Percentiles rank a stretch among this genome's conserved stretches.
Conservation (phyloP, 2,888 invertebrate species). For the Xanthia icteritia region DNA sequence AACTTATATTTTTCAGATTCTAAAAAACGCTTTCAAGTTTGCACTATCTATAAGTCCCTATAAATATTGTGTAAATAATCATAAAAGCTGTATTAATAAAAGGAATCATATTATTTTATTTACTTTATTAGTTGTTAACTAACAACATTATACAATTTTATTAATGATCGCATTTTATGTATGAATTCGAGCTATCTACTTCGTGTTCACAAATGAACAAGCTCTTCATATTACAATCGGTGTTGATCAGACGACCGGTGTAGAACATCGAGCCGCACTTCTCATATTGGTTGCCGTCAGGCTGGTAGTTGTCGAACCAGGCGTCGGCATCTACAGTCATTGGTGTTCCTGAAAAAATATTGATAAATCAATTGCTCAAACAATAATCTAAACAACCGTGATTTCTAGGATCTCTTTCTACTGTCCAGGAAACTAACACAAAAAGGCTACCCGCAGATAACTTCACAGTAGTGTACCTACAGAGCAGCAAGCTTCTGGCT, state of each 20-base stretch:
- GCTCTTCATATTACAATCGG: conserved; percentile 69
- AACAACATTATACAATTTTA: not conserved
- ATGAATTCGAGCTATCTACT: not conserved
- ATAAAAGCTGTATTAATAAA: not conserved
- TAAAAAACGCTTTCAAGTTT: too few relatives aligned
- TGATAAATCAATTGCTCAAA: not conserved
- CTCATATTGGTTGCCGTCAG: conserved; percentile 69
- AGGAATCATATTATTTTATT: not conserved
- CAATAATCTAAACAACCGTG: not conserved
- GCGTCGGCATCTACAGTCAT: conserved; percentile 69
- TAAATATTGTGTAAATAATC: not conserved
- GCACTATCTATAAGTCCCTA: not conserved
- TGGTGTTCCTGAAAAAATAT: conserved; percentile 34
- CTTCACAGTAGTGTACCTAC: not conserved
- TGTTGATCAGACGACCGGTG: conserved; percentile 75
- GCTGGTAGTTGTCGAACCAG: conserved; percentile 77
- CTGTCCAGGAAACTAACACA: not conserved
- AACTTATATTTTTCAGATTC: too few relatives aligned
- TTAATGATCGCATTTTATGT: not conserved
- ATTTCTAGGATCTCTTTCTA: not conserved
- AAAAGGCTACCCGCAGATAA: not conserved
- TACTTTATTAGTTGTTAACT: not conserved
- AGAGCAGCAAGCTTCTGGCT: not conserved
- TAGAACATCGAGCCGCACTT: conserved; percentile 83
- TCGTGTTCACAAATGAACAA: conserved; percentile 85